These are phyloP conservation scores for Tenthredo distinguenda DNA, from an alignment of 2,888 invertebrate genomes.

Conservation along the genomic window DNA sequence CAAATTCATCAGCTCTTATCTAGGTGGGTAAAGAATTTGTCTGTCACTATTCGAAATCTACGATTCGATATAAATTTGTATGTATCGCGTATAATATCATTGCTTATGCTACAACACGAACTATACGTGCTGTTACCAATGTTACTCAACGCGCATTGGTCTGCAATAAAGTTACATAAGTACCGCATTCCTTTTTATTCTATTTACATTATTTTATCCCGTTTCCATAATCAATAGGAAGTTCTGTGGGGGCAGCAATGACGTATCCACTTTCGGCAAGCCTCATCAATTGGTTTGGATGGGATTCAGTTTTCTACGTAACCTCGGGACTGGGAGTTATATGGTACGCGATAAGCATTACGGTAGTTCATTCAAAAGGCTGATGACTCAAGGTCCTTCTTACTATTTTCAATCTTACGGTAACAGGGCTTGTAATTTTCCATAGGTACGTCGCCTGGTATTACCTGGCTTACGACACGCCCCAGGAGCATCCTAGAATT, in stretches of 20 bases:
- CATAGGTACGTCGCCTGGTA: constrained; percentile 80
- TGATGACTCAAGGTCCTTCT: neutral
- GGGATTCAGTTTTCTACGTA: constrained; percentile 87
- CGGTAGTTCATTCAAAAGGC: neutral
- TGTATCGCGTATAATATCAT: too few species aligned
- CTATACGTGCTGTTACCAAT: too few species aligned
- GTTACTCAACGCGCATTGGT: too few species aligned
- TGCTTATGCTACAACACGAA: too few species aligned
- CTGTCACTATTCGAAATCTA: neutral
- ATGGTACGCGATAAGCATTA: constrained; percentile 80
- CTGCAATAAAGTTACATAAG: neutral
- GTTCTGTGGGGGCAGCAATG: constrained; percentile 84
- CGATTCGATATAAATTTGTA: too few species aligned
- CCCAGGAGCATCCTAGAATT: constrained; percentile 84
- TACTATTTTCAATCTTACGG: neutral
- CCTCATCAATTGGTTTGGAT: constrained; percentile 83
- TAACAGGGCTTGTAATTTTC: neutral
- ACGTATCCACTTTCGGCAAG: constrained; percentile 87
- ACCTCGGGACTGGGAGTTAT: constrained; percentile 82
- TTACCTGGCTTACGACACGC: constrained; percentile 83
- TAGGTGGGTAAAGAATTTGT: constrained; percentile 75
- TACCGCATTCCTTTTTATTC: neutral
- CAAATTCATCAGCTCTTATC: constrained; percentile 84
- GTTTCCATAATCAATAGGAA: constrained; percentile 74
- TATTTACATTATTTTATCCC: neutral